Percentiles rank a stretch among this genome's conserved stretches.
These are phyloP conservation scores for Nomia melanderi DNA, from an alignment of 1,140 invertebrate genomes.

Conservation along the genomic window DNA sequence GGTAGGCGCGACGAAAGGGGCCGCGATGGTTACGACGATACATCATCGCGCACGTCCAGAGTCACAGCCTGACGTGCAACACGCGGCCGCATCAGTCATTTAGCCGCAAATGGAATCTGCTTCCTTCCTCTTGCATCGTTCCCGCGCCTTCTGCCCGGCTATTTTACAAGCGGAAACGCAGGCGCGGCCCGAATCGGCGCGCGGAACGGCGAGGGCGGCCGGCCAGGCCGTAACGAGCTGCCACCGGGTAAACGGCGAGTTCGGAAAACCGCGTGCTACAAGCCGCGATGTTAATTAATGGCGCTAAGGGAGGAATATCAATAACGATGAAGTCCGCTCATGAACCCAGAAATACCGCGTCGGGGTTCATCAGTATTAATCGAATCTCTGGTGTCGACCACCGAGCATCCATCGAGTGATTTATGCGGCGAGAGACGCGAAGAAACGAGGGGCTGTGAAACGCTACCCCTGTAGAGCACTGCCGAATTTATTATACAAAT, in stretches of 20 bases:
- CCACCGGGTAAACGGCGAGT: conserved; percentile 18
- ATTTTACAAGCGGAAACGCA: conserved; percentile 55
- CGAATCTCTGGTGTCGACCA: background rate
- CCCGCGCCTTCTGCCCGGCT: conserved; percentile 61
- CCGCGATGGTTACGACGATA: conserved; percentile 63
- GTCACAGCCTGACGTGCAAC: conserved; percentile 73
- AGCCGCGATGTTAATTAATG: conserved; percentile 45
- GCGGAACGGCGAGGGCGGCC: background rate
- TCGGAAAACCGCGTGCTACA: conserved; percentile 27
- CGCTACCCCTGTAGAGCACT: no score
- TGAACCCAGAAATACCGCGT: conserved; percentile 24
- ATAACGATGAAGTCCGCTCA: conserved; percentile 36
- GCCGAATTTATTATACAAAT: no score
- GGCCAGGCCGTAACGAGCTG: conserved; percentile 22
- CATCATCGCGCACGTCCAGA: conserved; percentile 75
- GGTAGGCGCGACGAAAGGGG: no score
- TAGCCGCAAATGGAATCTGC: conserved; percentile 75
- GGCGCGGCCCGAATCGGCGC: conserved; percentile 23
- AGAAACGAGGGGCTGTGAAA: background rate
- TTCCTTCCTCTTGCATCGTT: conserved; percentile 66
- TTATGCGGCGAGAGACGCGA: background rate
- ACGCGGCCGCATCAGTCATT: conserved; percentile 76
- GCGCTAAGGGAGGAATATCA: conserved; percentile 38
- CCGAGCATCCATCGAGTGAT: background rate
- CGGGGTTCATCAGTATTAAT: conserved; percentile 39